These are phyloP conservation scores for Ochlodes sylvanus DNA, from an alignment of 2,888 invertebrate species.

Conservation along the genomic window DNA sequence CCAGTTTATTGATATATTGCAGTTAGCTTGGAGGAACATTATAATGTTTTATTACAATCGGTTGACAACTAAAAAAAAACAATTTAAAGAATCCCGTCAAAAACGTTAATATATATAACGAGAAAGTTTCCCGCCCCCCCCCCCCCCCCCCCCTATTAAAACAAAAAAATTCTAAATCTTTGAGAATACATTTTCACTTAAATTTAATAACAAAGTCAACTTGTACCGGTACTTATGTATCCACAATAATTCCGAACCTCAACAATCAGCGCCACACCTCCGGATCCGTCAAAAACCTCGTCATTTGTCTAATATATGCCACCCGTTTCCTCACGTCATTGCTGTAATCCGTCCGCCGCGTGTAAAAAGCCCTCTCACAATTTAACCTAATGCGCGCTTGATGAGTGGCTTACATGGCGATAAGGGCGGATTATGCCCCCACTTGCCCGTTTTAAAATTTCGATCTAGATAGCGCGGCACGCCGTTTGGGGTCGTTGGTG, in stretches of 20 bases:
- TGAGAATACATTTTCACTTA: no score
- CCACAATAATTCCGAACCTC: not conserved
- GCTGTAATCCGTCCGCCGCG: slow-evolving; percentile 31
- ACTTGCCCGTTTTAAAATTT: slow-evolving; percentile 67
- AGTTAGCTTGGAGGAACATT: no score
- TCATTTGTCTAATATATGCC: slow-evolving; percentile 33
- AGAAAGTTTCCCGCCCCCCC: no score
- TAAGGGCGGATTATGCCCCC: slow-evolving; percentile 62
- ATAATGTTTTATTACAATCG: no score
- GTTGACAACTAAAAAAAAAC: no score
- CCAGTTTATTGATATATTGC: no score
- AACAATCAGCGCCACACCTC: not conserved
- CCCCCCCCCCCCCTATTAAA: no score
- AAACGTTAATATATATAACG: no score
- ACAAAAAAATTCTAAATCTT: no score
- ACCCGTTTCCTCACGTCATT: slow-evolving; percentile 32
- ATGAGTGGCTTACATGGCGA: slow-evolving; percentile 74
- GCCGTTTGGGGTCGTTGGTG: slow-evolving; percentile 14
- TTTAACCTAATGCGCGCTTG: slow-evolving; percentile 57
- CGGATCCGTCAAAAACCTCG: slow-evolving; percentile 21
- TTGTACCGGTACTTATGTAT: not conserved
- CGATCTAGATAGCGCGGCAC: slow-evolving; percentile 37
- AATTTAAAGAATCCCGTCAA: no score
- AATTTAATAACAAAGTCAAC: not conserved
- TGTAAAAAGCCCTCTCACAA: slow-evolving; percentile 50